These are phyloP conservation scores for Temnothorax longispinosus DNA, from an alignment of 1,140 invertebrate genomes.

Conservation along the genomic window DNA sequence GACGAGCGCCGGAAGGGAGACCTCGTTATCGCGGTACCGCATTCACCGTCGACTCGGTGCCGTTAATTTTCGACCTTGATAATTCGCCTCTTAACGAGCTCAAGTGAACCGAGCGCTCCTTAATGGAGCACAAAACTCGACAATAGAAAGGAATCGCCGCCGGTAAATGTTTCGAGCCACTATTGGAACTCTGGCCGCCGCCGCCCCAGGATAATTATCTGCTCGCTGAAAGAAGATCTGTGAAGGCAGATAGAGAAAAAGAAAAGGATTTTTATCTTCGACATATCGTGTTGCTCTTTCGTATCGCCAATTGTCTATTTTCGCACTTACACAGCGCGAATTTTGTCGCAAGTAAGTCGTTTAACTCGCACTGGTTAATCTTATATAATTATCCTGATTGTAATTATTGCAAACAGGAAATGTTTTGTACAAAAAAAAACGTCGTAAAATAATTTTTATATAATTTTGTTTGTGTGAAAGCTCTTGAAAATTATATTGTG, in stretches of 20 bases:
- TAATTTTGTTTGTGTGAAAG: neutral
- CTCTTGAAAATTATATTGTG: neutral
- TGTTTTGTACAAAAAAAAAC: neutral
- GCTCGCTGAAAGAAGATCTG: conserved; percentile 28
- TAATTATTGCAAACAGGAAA: neutral
- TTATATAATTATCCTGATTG: neutral
- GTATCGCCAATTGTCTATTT: conserved; percentile 14
- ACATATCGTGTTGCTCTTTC: conserved; percentile 16
- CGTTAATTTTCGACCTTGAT: conserved; percentile 66
- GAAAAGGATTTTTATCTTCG: conserved; percentile 29
- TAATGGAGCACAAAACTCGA: conserved; percentile 75
- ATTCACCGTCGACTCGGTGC: conserved; percentile 44
- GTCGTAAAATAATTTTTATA: neutral
- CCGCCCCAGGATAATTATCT: conserved; percentile 73
- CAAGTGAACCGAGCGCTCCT: conserved; percentile 54
- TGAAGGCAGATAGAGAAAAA: conserved; percentile 16
- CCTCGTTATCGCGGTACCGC: conserved; percentile 45
- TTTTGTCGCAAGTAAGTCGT: neutral
- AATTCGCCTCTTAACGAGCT: conserved; percentile 71
- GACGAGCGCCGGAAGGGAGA: conserved; percentile 42
- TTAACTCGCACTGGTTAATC: neutral
- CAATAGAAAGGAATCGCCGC: conserved; percentile 75
- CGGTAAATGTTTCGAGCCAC: conserved; percentile 76
- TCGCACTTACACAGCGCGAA: neutral
- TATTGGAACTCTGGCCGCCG: conserved; percentile 63